These are phyloP conservation scores for Artibeus jamaicensis DNA, from an alignment of 2,797 vertebrate genomes.

Conservation along the genomic window DNA sequence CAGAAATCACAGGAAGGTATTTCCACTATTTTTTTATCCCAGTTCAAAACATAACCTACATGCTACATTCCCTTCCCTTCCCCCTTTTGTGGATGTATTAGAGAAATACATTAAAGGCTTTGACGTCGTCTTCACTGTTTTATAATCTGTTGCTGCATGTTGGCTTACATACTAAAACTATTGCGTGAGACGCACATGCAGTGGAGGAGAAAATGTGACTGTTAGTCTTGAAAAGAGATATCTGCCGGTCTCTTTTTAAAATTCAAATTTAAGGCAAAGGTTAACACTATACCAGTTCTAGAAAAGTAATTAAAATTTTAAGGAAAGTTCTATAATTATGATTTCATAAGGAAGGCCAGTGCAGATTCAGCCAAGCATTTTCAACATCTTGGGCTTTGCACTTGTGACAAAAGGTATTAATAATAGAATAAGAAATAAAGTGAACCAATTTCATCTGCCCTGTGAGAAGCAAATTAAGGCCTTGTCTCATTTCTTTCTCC, in stretches of 20 bases:
- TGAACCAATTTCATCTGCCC: slow-evolving; percentile 10
- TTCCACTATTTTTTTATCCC: neutral
- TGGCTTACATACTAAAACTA: neutral
- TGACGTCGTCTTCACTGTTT: neutral
- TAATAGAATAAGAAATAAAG: slow-evolving; percentile 33
- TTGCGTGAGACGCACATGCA: neutral
- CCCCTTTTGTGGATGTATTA: neutral
- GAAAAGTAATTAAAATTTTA: slow-evolving; percentile 30
- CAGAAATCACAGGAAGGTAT: neutral
- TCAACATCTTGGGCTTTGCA: neutral
- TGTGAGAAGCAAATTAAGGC: slow-evolving; percentile 40
- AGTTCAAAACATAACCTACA: neutral
- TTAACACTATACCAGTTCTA: neutral
- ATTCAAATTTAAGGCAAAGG: slow-evolving; percentile 36
- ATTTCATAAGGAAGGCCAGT: neutral
- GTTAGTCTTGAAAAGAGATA: neutral
- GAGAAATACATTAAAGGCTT: neutral
- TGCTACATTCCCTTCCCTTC: neutral
- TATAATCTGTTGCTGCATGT: neutral
- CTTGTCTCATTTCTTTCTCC: slow-evolving; percentile 6
- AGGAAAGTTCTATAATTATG: neutral
- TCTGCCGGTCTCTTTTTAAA: neutral
- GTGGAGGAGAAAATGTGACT: neutral
- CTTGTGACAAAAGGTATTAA: slow-evolving; percentile 21
- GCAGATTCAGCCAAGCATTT: neutral